A percentile compares a stretch with the other conserved stretches of the same genome.
These are phyloP conservation scores for Orgyia antiqua DNA, from an alignment of 2,888 invertebrate species.

Conservation along the genomic window DNA sequence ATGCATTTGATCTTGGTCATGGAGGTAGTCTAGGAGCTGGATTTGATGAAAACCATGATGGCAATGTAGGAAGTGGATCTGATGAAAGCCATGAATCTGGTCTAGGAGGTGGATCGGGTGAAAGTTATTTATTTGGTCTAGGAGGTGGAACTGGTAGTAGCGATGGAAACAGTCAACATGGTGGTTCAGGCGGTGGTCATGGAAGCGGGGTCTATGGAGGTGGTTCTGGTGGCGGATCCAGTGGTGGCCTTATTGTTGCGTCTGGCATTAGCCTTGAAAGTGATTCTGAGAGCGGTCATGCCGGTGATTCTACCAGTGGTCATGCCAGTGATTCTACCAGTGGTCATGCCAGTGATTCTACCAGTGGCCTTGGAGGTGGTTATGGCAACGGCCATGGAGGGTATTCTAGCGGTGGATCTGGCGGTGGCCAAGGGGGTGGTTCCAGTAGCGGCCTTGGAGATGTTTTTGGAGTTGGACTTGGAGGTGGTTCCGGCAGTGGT, in stretches of 20 bases:
- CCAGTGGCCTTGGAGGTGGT: slow-evolving; percentile 10
- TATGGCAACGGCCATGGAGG: slow-evolving; percentile 3
- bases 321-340: slow-evolving; percentile 13
- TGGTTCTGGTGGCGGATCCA: slow-evolving; percentile 6
- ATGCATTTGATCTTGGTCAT: slow-evolving; percentile 10
- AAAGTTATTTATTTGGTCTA: slow-evolving; percentile 17
- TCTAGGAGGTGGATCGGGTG: not conserved
- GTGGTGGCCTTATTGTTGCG: slow-evolving; percentile 10
- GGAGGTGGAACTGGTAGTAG: slow-evolving; percentile 20
- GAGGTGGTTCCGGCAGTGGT: not conserved
- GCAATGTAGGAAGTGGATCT: no score
- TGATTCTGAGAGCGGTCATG: slow-evolving; percentile 6
- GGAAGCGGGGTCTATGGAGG: slow-evolving; percentile 10
- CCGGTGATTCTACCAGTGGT: no score
- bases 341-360: slow-evolving; percentile 10
- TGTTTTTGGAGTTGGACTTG: not conserved
- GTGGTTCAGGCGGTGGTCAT: no score
- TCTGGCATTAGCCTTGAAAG: no score
- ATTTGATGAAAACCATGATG: slow-evolving; percentile 21
- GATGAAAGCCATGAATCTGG: slow-evolving; percentile 11
- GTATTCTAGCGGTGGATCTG: slow-evolving; percentile 13
- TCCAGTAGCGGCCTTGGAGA: slow-evolving; percentile 4
- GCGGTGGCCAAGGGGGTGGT: slow-evolving; percentile 20
- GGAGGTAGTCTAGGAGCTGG: slow-evolving; percentile 17
- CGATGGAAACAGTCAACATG: no score